These are phyloP conservation scores for Lithophane ornitopus DNA, from an alignment of 2,888 invertebrate genomes.

Conservation along the genomic window DNA sequence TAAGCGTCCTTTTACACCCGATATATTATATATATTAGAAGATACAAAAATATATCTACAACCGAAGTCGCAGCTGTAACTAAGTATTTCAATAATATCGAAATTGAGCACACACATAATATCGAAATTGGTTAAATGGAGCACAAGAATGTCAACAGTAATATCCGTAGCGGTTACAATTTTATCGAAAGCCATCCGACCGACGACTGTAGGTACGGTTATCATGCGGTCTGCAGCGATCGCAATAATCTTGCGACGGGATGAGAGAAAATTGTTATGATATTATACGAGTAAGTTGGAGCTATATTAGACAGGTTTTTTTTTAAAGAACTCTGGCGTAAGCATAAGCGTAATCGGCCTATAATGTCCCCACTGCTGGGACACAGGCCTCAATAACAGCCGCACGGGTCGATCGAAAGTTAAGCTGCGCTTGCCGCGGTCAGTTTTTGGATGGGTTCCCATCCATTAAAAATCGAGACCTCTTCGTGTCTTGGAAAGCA, in stretches of 20 bases:
- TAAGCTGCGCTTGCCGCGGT: not conserved
- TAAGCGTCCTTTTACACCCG: no score
- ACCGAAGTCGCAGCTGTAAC: not conserved
- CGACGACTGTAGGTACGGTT: slow-evolving; percentile 2
- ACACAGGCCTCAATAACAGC: no score
- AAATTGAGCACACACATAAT: no score
- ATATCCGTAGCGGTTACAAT: slow-evolving; percentile 50
- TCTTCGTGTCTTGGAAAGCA: not conserved
- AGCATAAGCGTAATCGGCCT: no score
- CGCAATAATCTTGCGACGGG: slow-evolving; percentile 24
- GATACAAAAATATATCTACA: not conserved
- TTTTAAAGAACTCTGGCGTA: not conserved
- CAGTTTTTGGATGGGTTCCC: not conserved
- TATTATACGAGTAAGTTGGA: not conserved
- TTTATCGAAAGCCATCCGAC: slow-evolving; percentile 33
- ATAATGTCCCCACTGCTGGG: no score
- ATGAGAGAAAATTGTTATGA: slow-evolving; percentile 17
- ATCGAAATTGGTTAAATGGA: slow-evolving; percentile 19
- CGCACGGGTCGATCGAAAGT: not conserved
- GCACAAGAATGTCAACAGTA: slow-evolving; percentile 37
- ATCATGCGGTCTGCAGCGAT: slow-evolving; percentile 24
- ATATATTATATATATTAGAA: not conserved
- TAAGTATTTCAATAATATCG: slow-evolving; percentile 23
- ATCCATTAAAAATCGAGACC: not conserved
- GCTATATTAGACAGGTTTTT: not conserved